Base-by-base conservation (phyloP, 92 coral and sea anemone species). In the Galaxea fascicularis region DNA sequence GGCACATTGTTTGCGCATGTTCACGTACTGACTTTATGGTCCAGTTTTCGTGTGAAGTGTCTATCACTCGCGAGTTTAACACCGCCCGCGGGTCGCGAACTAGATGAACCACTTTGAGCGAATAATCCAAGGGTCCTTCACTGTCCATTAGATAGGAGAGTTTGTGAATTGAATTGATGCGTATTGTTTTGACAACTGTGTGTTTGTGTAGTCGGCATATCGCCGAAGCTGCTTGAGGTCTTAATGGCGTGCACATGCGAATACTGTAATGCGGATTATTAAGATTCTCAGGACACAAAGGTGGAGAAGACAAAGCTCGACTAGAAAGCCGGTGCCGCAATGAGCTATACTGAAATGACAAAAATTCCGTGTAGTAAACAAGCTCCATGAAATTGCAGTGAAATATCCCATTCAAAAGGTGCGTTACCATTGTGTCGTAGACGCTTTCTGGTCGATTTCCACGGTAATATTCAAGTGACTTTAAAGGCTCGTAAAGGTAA, bases 21-120 rank as follows among this genome's bases (percentile, higher is more conserved):
- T 78, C 74, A 39, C 93, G 92, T 60, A 92, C 77, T 24, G 92
- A 85, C 24, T 76, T 70, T 31, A 92, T 62, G 18, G 98, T 92
- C 95, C 95, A 94, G 69, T 83, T 89, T 24, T 79, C 87, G 45
- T 59, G 77, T 12, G 89, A 46, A 47, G 81, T 85, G 53, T 66
- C 80, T 35, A 78, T 57, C 25, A 94, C 90, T 44, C 88, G 87
- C 79, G 98, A 73, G 84, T 96, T 89, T 30, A 92, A 51, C 9
- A 94, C 82, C 59, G 98, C 98, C 82, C 98, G 98, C 22, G 98
- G 98, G 60, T 94, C 98, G 0, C 98, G 92, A 69, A 96, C 96
- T 11, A 96, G 76, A n/a, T 96, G 96, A 51, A 96, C 95, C 18
- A 96, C 91, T 90, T 93, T 95, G 44, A 94, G 82, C 27, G 96